phyloP scores from a whole-genome alignment of 2,113 vertebrate species.

The Asarcornis scutulata region DNA sequence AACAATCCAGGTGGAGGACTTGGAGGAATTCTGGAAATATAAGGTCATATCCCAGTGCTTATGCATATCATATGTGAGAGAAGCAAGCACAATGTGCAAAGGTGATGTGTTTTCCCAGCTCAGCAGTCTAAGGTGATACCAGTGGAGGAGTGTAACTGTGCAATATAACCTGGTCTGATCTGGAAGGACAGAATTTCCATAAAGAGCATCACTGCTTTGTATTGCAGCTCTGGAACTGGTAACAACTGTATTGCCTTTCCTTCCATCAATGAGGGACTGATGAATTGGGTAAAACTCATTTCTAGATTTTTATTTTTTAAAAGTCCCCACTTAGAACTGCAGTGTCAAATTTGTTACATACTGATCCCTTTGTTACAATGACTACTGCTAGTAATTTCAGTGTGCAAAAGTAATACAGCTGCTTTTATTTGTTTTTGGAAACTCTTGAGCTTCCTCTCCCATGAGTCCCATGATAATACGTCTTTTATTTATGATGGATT shows the following conservation, averaged over 20 bases:
- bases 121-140: accelerated
- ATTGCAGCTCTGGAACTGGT: background rate
- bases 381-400: background rate
- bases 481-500: background rate
- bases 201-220: background rate
- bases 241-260: background rate
- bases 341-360: background rate
- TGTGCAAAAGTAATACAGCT: background rate
- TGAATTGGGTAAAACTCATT: background rate
- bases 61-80: background rate
- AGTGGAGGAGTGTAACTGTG: background rate
- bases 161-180: background rate
- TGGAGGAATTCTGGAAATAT: background rate
- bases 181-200: background rate
- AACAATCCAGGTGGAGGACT: background rate
- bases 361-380: background rate
- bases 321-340: background rate
- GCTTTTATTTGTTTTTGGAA: background rate
- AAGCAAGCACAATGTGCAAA: background rate
- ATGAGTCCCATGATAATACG: background rate
- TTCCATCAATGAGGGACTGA: background rate
- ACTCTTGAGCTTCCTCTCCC: background rate
- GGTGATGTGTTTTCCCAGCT: background rate
- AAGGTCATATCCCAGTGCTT: background rate
- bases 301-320: background rate